Percentiles rank a stretch among this genome's conserved stretches.
phyloP scores from a whole-genome alignment of 1,140 invertebrate species.

The Chionoecetes opilio region DNA sequence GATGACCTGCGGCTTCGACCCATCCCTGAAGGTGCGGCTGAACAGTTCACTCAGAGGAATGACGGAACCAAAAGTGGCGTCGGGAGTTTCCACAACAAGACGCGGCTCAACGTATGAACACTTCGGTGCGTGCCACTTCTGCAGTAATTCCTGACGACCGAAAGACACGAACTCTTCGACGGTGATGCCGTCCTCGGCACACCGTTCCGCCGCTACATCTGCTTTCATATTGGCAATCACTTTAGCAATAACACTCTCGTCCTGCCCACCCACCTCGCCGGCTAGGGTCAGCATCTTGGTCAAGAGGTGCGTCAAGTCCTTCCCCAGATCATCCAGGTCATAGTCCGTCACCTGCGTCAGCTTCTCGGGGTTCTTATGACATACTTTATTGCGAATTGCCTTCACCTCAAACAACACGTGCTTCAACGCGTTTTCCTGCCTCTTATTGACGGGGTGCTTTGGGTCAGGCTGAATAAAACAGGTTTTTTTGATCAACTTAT shows the following conservation, averaged over 20 bases:
- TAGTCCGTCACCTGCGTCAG: constrained; percentile 35
- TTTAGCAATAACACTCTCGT: not conserved
- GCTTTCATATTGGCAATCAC: not conserved
- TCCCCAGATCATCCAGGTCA: not conserved
- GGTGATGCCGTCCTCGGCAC: not conserved
- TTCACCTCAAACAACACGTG: constrained; percentile 5
- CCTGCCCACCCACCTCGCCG: not conserved
- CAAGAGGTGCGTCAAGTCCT: not conserved
- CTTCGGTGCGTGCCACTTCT: not conserved
- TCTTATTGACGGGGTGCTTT: not conserved
- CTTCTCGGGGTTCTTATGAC: not conserved
- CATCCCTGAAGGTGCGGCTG: not conserved
- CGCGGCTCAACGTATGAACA: constrained; percentile 12
- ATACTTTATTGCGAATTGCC: not conserved
- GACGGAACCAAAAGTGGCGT: not conserved
- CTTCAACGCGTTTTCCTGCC: not conserved
- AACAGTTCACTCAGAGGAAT: not conserved
- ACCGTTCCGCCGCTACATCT: not conserved
- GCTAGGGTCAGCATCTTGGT: not conserved
- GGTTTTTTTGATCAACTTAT: not conserved
- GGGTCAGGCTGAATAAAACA: constrained; percentile 11
- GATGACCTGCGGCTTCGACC: not conserved
- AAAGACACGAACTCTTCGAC: constrained; percentile 19
- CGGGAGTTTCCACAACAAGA: not conserved
- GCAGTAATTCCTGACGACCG: not conserved